Evolutionary conservation across 2,888 invertebrate species (phyloP).

Genomic region (Bruchidius siliquastri): DNA sequence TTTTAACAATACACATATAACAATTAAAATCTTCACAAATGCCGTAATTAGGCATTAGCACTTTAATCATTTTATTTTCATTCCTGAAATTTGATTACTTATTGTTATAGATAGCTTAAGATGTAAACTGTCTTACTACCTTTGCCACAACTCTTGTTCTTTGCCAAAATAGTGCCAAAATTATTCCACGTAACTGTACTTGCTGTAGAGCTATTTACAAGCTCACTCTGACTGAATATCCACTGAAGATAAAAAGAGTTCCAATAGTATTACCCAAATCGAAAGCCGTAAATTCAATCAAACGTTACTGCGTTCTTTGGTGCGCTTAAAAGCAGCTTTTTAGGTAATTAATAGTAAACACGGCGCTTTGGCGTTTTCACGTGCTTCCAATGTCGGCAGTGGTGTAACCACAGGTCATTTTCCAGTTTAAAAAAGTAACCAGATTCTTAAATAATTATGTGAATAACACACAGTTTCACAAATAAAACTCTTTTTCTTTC

Average conservation of each 20-base stretch:
- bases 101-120: no score
- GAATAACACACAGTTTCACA: no score
- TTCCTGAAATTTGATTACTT: no score
- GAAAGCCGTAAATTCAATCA: not conserved
- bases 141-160: not conserved
- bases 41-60: no score
- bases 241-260: not conserved
- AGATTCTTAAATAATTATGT: no score
- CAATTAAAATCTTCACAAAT: no score
- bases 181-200: not conserved
- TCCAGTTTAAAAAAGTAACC: no score
- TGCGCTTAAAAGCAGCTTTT: not conserved
- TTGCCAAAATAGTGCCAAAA: not conserved
- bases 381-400: not conserved
- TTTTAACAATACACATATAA: no score
- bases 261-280: not conserved
- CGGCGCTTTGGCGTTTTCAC: not conserved
- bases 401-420: not conserved
- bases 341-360: not conserved
- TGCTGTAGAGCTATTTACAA: not conserved
- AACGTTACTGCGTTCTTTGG: not conserved
- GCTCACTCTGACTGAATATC: not conserved
- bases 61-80: no score
- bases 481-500: no score
- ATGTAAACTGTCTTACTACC: not conserved